Evolutionary conservation across 2,797 vertebrate genomes (phyloP).

Genomic region (Rhyacichthys aspro): DNA sequence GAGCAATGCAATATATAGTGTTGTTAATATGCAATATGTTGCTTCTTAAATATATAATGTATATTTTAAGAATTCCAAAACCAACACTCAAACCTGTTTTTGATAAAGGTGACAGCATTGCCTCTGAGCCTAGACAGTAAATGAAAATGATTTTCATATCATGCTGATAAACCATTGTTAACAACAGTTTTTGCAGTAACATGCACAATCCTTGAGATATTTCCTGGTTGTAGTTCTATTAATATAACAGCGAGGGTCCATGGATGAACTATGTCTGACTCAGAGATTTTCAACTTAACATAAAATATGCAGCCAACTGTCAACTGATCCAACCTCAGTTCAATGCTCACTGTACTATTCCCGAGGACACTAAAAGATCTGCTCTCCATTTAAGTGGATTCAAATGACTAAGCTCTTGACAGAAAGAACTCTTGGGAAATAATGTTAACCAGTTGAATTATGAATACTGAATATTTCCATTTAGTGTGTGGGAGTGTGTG

Average conservation of each 20-base stretch:
- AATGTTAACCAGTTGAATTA: constrained; percentile 55
- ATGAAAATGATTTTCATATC: neutral
- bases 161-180: neutral
- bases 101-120: neutral
- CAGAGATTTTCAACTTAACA: constrained; percentile 74
- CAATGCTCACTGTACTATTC: constrained; percentile 67
- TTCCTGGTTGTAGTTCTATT: constrained; percentile 41
- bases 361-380: constrained; percentile 65
- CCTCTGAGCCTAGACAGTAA: neutral
- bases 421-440: constrained; percentile 66
- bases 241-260: constrained; percentile 41
- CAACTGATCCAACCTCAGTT: constrained; percentile 74
- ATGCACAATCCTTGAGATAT: constrained; percentile 44
- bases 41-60: too few relatives aligned
- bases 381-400: constrained; percentile 62
- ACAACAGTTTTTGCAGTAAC: neutral
- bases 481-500: constrained; percentile 33
- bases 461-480: constrained; percentile 67
- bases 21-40: too few relatives aligned
- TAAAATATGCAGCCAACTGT: constrained; percentile 82
- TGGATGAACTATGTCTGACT: constrained; percentile 78
- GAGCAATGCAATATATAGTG: too few relatives aligned
- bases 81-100: too few relatives aligned
- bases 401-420: constrained; percentile 66
- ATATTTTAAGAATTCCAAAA: too few relatives aligned